These are phyloP conservation scores for Lepus europaeus DNA, from an alignment of 2,113 vertebrate genomes.

Conservation along the genomic window DNA sequence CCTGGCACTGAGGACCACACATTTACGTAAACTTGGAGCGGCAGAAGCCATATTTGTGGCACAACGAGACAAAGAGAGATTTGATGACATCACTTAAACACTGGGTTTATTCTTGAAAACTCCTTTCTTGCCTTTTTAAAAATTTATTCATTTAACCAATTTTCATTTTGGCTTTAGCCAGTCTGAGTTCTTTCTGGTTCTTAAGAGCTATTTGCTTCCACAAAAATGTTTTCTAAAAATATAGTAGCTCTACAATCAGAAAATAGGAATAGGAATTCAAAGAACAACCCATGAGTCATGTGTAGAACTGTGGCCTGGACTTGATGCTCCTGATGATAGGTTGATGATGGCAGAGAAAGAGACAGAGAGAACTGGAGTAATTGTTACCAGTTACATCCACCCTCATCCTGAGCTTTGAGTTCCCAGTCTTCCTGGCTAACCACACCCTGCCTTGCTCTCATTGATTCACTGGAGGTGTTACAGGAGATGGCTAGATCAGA, in stretches of 20 bases:
- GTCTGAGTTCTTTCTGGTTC: not conserved
- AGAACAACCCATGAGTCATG: not conserved
- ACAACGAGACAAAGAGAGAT: not conserved
- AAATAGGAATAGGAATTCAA: slow-evolving; percentile 2
- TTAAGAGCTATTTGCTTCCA: not conserved
- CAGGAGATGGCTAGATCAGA: no score
- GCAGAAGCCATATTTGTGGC: not conserved
- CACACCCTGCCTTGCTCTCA: not conserved
- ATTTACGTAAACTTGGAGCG: not conserved
- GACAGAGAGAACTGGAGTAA: not conserved
- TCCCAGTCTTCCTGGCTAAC: not conserved
- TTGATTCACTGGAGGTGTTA: not conserved
- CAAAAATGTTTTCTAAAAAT: not conserved
- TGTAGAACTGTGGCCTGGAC: not conserved
- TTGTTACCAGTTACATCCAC: not conserved
- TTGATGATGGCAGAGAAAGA: not conserved
- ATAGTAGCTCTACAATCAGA: not conserved
- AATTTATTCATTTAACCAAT: not conserved
- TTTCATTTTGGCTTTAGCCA: not conserved
- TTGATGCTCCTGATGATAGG: not conserved
- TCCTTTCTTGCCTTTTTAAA: not conserved
- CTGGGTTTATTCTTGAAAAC: not conserved
- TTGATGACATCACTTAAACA: not conserved
- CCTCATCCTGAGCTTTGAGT: not conserved
- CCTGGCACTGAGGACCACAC: not conserved